These are phyloP conservation scores for Yponomeuta plumbellus DNA, from an alignment of 2,888 invertebrate species.

Conservation along the genomic window DNA sequence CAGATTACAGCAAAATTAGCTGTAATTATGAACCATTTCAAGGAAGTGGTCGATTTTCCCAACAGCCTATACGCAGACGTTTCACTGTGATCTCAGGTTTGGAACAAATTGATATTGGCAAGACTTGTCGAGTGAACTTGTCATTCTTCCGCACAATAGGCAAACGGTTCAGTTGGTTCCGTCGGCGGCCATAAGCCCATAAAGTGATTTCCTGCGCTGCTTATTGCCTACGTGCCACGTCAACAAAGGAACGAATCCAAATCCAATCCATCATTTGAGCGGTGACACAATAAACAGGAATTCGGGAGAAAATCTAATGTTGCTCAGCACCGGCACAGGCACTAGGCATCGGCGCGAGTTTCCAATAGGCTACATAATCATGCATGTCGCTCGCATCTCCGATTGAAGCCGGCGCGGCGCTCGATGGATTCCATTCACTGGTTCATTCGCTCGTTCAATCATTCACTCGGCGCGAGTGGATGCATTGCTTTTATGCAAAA, in stretches of 20 bases:
- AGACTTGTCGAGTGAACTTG: not conserved
- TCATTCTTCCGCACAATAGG: not conserved
- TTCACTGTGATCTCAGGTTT: not conserved
- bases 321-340: not conserved
- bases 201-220: not conserved
- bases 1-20: too few relatives aligned
- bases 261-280: not conserved
- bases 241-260: not conserved
- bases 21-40: too few relatives aligned
- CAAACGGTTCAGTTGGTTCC: not conserved
- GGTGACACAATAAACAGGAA: not conserved
- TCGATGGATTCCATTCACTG: conserved; percentile 47
- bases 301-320: not conserved
- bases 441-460: conserved; percentile 32
- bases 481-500: conserved; percentile 59
- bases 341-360: not conserved
- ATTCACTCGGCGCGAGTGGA: conserved; percentile 43
- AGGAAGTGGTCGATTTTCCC: too few relatives aligned
- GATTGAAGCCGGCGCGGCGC: not conserved
- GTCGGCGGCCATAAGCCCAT: not conserved
- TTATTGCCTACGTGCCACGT: not conserved
- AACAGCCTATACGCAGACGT: not conserved
- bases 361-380: conserved; percentile 1
- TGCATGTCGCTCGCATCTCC: conserved; percentile 2
- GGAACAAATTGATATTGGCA: not conserved